Evolutionary conservation across 2,113 vertebrate genomes (phyloP), one percentile per base, ranked within the genome.

Genomic region (Ciconia stormi): DNA sequence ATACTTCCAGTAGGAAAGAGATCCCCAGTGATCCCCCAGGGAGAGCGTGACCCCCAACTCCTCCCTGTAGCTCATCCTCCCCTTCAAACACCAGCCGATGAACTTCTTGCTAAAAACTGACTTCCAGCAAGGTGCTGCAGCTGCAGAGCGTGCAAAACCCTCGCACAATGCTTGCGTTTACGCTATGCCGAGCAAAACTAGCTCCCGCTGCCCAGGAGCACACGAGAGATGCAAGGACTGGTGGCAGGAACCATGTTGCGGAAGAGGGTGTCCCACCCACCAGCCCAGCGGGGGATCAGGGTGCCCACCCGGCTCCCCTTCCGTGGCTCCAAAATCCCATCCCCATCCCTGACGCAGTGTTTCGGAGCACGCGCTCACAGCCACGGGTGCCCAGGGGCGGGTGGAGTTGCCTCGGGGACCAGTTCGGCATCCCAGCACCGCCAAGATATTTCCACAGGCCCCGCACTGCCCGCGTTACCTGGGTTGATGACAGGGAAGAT

Each of bases 401-500:
- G 19, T 2, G 1, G 38, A 82, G 19, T 16, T 55, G 42, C 76
- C 65, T 27, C 2, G 1, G 59, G 30, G 42, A 88, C 8, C 32
- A 32, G 5, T 62, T 11, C 2, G 8, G 25, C 66, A 76, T 77
- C 77, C 47, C 40, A 67, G 29, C 13, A 12, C 18, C 3, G 0
- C 29, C 2, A 5, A 18, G 27, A 20, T 6, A 1, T 50, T 56
- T 63, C 52, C 49, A 32, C 1, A 14, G 38, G 55, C 38, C 49
- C 10, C 1, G 1, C 2, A 3, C n/a, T 2, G 2, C 78, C 61
- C 0, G 0, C 1, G 0, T 96, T 97, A 99, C 99, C 99, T 98
- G 98, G 98, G 87, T 98, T 98, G 59, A 97, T 93, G 62, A 98
- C 53, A 0, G 98, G 97, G 44, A 98, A 91, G 30, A 98, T 96